These are phyloP conservation scores for Anoplius nigerrimus DNA, from an alignment of 2,888 invertebrate species.

Conservation along the genomic window DNA sequence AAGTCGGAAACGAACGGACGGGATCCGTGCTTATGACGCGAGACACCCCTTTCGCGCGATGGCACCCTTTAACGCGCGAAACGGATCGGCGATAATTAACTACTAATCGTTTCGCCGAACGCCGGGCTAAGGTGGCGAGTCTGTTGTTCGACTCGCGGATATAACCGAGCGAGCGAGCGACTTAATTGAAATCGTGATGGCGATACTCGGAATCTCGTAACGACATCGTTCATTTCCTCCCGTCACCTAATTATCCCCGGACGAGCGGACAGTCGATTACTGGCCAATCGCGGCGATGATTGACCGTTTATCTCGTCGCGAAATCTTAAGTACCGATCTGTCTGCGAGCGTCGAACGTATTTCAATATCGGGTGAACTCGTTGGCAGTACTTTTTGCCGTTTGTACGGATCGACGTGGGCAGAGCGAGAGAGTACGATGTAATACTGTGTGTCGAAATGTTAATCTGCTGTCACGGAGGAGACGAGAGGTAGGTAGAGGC, in stretches of 20 bases:
- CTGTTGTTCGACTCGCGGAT: not conserved
- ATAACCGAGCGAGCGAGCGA: not conserved
- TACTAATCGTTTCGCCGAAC: conserved; percentile 43
- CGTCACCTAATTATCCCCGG: too few species aligned
- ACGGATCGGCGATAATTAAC: conserved; percentile 42
- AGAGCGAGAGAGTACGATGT: too few species aligned
- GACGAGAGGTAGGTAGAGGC: not conserved
- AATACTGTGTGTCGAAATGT: too few species aligned
- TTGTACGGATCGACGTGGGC: too few species aligned
- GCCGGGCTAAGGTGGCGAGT: conserved; percentile 31
- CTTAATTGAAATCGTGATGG: conserved; percentile 3
- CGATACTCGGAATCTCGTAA: not conserved
- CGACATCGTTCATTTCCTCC: too few species aligned
- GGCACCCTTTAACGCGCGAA: conserved; percentile 40
- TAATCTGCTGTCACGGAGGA: not conserved
- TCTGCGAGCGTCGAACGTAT: too few species aligned
- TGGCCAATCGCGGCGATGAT: too few species aligned
- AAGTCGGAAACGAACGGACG: not conserved
- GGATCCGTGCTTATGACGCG: not conserved
- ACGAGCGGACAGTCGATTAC: too few species aligned
- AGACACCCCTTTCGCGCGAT: conserved; percentile 48
- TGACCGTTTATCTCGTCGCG: too few species aligned
- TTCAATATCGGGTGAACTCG: too few species aligned
- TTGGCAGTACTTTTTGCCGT: too few species aligned
- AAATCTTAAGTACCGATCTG: too few species aligned